phyloP scores from a whole-genome alignment of 2,888 invertebrate species.

The Drosophila niveifrons region DNA sequence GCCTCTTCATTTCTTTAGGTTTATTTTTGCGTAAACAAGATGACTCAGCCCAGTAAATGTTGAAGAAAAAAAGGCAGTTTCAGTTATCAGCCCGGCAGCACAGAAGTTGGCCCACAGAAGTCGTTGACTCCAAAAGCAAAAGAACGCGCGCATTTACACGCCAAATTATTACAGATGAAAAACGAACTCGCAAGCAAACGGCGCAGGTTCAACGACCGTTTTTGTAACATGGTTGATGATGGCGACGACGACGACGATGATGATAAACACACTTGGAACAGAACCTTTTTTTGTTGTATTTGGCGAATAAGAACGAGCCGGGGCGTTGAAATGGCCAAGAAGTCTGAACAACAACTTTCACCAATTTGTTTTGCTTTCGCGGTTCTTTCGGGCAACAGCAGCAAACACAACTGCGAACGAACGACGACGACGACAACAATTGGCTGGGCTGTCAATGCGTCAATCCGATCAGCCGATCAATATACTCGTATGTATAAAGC shows the following conservation, averaged over 20 bases:
- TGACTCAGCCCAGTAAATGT: conserved; percentile 51
- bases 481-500: conserved; percentile 27
- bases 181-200: conserved; percentile 48
- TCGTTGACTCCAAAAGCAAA: conserved; percentile 64
- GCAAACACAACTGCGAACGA: conserved; percentile 28
- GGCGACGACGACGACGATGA: conserved; percentile 6
- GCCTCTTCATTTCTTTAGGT: conserved; percentile 12
- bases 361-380: conserved; percentile 85
- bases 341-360: conserved; percentile 82
- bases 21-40: conserved; percentile 64
- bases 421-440: conserved; percentile 67
- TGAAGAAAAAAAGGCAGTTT: conserved; percentile 10
- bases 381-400: conserved; percentile 63
- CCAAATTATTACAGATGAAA: conserved; percentile 80
- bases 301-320: conserved; percentile 77
- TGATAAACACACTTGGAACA: conserved; percentile 20
- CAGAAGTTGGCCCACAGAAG: conserved; percentile 54
- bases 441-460: conserved; percentile 67
- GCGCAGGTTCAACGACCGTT: conserved; percentile 74
- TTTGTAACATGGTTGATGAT: conserved; percentile 67
- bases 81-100: conserved; percentile 27
- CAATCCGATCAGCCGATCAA: conserved; percentile 58
- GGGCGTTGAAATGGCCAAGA: conserved; percentile 66
- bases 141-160: conserved; percentile 65
- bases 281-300: conserved; percentile 41